Conservation (phyloP, 2,113 vertebrate genomes). For the Dipodomys stephensi region DNA sequence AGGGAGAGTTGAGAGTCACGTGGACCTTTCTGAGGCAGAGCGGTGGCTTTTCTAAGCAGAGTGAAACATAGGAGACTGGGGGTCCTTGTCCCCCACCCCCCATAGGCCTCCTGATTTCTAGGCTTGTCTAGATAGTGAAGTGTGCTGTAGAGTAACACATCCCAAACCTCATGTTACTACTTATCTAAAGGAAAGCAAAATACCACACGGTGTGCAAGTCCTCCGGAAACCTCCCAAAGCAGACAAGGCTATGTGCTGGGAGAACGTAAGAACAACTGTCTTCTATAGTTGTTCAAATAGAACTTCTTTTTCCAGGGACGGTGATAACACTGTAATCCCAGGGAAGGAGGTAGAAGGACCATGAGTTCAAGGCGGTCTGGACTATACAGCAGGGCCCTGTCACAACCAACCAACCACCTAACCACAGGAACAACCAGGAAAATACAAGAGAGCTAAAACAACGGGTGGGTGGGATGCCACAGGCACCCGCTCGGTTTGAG, state of each 20-base stretch:
- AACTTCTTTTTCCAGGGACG: not conserved
- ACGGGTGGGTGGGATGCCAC: too few species aligned
- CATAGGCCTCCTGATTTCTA: too few species aligned
- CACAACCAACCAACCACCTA: too few species aligned
- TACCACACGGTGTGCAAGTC: not conserved
- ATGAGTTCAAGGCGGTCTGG: not conserved
- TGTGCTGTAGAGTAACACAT: fast-evolving
- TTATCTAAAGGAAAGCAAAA: too few species aligned
- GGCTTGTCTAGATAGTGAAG: too few species aligned
- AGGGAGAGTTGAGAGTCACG: fast-evolving
- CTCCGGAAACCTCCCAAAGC: not conserved
- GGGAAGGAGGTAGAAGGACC: not conserved
- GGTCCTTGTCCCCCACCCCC: too few species aligned
- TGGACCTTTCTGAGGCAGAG: not conserved
- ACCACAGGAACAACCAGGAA: too few species aligned
- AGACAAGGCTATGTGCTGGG: not conserved
- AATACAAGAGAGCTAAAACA: too few species aligned
- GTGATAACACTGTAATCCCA: not conserved
- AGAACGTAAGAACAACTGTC: not conserved
- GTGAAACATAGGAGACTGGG: not conserved
- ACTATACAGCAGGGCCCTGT: not conserved
- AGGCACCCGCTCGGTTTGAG: too few species aligned
- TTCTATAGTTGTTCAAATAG: not conserved
- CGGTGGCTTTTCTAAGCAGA: not conserved
- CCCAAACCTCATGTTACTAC: too few species aligned